Base-by-base conservation (phyloP, 2,113 vertebrate species). In the Strigops habroptila region DNA sequence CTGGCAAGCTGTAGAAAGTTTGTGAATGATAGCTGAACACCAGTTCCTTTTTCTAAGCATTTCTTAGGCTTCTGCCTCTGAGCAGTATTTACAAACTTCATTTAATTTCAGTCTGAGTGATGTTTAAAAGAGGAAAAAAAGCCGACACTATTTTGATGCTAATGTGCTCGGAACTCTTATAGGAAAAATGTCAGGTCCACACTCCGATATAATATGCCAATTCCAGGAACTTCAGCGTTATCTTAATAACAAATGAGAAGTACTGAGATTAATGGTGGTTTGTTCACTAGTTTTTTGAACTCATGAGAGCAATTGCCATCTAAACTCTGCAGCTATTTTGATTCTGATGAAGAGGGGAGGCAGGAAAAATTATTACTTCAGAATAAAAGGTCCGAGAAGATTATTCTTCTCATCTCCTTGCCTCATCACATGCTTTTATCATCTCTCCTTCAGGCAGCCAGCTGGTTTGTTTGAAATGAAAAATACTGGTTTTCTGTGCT, bases 101-200 rank as follows among this genome's bases (percentile, higher is more conserved):
- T 94, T 95, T 94, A 79, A 86, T 95, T 96, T 96, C 92, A 95
- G 48, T 55, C 8, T 67, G 37, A 52, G 31, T 33, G 39, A 74
- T 44, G 22, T 85, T 85, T 77, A 31, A 46, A 52, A 76, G 76
- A 76, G 74, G 15, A 4, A 57, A 71, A 64, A 70, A 9, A 18
- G 22, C 39, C 53, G 51, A 17, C 12, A 53, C 52, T 52, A 28
- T 16, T 89, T 27, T 7, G 21, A 78, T 55, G n/a, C 3, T 88
- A 53, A 44, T 67, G 14, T 90, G 81, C 46, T 96, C 8, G 31
- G 48, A 43, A 53, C 73, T 93, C 87, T 31, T 84, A n/a, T n/a
- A 65, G 51, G 52, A 22, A 87, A 94, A 94, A 62, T 74, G 10
- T 76, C 44, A 31, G 24, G 2, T 30, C 28, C 64, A 14, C 1